phyloP scores from a whole-genome alignment of 2,888 invertebrate genomes.

The Drosophila aldrichi region DNA sequence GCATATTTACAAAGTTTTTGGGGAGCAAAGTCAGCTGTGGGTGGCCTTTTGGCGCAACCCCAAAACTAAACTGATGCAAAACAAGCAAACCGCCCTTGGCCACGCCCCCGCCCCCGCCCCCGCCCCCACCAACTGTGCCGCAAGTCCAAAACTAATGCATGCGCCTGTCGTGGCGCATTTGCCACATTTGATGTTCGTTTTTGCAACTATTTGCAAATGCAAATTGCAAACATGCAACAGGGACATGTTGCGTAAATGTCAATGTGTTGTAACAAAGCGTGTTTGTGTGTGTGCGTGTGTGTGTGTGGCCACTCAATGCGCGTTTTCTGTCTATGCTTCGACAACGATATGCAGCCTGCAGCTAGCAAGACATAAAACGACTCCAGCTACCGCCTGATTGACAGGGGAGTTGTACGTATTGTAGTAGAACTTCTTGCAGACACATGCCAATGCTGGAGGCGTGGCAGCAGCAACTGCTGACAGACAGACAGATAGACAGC shows the following conservation, averaged over 20 bases:
- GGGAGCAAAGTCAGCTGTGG: constrained; percentile 53
- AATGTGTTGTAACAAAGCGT: constrained; percentile 55
- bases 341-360: constrained; percentile 61
- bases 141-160: constrained; percentile 15
- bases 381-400: constrained; percentile 59
- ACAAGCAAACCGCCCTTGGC: too few species aligned
- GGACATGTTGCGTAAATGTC: constrained; percentile 82
- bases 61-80: constrained; percentile 44
- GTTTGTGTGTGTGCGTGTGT: constrained; percentile 21
- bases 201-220: constrained; percentile 81
- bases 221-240: constrained; percentile 82
- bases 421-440: constrained; percentile 17
- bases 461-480: constrained; percentile 22
- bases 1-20: constrained; percentile 77
- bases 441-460: constrained; percentile 22
- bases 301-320: constrained; percentile 54
- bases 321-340: constrained; percentile 50
- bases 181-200: constrained; percentile 80
- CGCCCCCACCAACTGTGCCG: not conserved
- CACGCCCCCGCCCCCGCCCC: too few species aligned
- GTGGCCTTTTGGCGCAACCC: constrained; percentile 19
- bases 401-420: constrained; percentile 42
- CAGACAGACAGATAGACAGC: constrained; percentile 2
- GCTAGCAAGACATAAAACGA: constrained; percentile 36
- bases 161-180: constrained; percentile 57